Evolutionary conservation across 37 sponge, comb jelly and placozoan species (phyloP).

Genomic region (Diacarnus erythraeanus): DNA sequence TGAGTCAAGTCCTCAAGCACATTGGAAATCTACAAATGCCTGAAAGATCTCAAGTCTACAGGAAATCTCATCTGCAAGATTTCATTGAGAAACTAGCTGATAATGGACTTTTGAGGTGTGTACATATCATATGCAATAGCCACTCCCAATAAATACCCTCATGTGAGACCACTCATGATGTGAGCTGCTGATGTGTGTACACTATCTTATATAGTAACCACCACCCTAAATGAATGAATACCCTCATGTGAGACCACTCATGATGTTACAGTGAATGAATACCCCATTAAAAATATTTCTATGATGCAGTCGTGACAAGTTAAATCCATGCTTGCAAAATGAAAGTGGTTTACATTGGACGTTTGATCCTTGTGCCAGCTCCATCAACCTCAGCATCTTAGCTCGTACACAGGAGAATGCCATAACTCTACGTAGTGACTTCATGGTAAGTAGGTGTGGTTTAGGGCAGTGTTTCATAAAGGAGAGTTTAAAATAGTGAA

Average conservation of each 20-base stretch:
- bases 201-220: no score
- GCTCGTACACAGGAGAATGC: constrained; percentile 12
- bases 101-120: background rate
- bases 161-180: no score
- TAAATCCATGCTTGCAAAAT: background rate
- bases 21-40: constrained; percentile 34
- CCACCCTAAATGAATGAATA: no score
- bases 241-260: no score
- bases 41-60: constrained; percentile 19
- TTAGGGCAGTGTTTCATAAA: no score
- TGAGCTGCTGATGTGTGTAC: no score
- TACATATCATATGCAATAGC: no score
- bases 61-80: constrained; percentile 11
- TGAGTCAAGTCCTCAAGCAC: constrained; percentile 30
- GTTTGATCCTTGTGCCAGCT: background rate
- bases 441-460: constrained; percentile 48
- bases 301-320: background rate
- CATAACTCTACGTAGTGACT: constrained; percentile 42
- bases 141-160: no score
- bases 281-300: no score
- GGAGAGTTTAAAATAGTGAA: no score
- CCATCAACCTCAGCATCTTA: constrained; percentile 37
- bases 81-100: background rate
- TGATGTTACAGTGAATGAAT: no score
- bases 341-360: constrained; percentile 13